Evolutionary conservation across 2,797 vertebrate species (phyloP), one percentile per base, ranked within the genome.

Genomic region (Phataginus tetradactyla): DNA sequence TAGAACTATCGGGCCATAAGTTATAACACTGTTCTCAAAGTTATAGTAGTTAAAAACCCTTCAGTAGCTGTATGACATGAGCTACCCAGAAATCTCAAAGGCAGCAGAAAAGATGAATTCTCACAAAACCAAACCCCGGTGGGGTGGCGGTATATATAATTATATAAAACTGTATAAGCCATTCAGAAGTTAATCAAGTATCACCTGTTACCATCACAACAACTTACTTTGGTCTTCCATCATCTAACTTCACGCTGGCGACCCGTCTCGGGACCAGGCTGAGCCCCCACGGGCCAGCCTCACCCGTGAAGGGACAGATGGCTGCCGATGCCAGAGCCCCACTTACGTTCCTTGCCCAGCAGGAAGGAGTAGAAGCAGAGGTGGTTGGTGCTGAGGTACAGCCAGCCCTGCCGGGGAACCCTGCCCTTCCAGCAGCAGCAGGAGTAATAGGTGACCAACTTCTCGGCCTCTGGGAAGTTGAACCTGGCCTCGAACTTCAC

Each of bases 351-450:
- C 98, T 99, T 99, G 97, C 99, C 99, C 88, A 99, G 98, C 98
- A 99, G 99, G 98, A 99, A 99, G 75, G 99, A 99, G 98, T 99
- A 99, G 99, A 99, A 99, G 98, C 99, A 99, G 96, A 99, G 98
- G 97, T 99, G 99, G 98, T 99, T 99, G 99, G 99, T 99, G 98
- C 99, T 99, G 98, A 99, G 99, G 98, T 99, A 99, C 80, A 99
- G 99, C 99, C 99, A 99, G 97, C 99, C 99, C 98, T 99, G 99
- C 20, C 99, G 99, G 51, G 99, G 99, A 93, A 99, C 99, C 53
- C 98, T 99, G 72, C 99, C 99, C 98, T 99, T 99, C 99, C 99
- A 99, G 98, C 99, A 99, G 98, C 99, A 99, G 98, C 99, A 99
- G 4, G 99, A 99, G 97, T 99, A 99, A 98, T 98, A 99, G 0